Evolutionary conservation across 2,888 invertebrate genomes (phyloP), one percentile per base, ranked within the genome.

Genomic region (Ecdyonurus torrentis): DNA sequence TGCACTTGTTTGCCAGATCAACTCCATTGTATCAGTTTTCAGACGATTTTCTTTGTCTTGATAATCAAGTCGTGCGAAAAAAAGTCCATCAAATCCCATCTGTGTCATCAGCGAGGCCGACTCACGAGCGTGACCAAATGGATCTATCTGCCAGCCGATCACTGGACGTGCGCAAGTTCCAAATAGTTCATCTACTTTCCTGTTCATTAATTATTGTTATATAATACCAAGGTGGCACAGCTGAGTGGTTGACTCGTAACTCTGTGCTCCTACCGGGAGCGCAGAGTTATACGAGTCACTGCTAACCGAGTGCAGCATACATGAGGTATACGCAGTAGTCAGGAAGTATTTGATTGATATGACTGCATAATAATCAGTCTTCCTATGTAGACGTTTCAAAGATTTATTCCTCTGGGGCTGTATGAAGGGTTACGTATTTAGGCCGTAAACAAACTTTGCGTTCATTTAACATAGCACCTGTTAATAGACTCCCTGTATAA

Each of bases 31-130:
- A 69, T 81, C 81, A 0, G 77, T 76, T 1, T 67, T 64, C 18
- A 85, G 72, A 61, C 94, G 77, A 0, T 75, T 68, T 0, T 64
- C 64, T 72, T 91, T 92, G 71, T 96, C 95, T 71, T 89, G 84
- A 73, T 87, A 92, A 74, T 95, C 94, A 23, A 94, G 80, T 23
- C 95, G 81, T 0, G 90, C 93, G 63, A 95, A 82, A 70, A 94
- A 87, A 66, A 92, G 74, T 0, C 91, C 94, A 71, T 96, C 93
- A n/a, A n/a, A n/a, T n/a, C n/a, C n/a, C n/a, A n/a, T n/a, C n/a
- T n/a, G n/a, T n/a, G n/a, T n/a, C n/a, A 71, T 86, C 95, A 66
- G 90, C 94, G 83, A 96, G 0, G 92, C 93, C 78, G 89, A 88
- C 74, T 93, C 93, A 2, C 89, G 76, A 0, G 92, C 89, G 70